Conservation (phyloP, 2,888 invertebrate species). For the Formica aserva region DNA sequence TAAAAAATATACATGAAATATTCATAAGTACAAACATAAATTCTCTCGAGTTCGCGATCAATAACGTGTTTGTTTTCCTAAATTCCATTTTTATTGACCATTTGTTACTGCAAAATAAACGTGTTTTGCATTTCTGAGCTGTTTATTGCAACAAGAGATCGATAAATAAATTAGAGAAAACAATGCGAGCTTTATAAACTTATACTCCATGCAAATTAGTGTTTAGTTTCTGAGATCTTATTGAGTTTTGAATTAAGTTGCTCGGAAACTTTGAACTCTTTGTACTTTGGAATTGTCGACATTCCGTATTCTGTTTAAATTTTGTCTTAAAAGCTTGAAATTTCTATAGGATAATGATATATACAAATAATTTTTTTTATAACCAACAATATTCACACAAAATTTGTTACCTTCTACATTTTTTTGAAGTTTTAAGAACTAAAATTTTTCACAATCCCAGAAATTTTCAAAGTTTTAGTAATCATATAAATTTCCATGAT, state of each 20-base stretch:
- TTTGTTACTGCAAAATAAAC: slow-evolving; percentile 32
- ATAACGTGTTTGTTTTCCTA: slow-evolving; percentile 35
- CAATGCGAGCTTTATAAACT: background rate
- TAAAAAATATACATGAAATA: slow-evolving; percentile 59
- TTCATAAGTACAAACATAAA: slow-evolving; percentile 61
- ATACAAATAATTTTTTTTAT: background rate
- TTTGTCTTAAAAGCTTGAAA: background rate
- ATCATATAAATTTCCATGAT: background rate
- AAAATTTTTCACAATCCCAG: background rate
- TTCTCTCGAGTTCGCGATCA: slow-evolving; percentile 38
- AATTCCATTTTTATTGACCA: slow-evolving; percentile 37
- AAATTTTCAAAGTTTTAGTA: background rate
- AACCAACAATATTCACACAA: background rate
- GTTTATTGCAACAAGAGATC: background rate
- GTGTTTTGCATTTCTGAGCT: background rate
- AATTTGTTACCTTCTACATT: background rate
- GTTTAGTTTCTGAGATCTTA: background rate
- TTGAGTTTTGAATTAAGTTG: background rate
- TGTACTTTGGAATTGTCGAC: background rate
- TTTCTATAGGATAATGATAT: background rate
- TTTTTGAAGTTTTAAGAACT: background rate
- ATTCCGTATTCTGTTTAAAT: background rate
- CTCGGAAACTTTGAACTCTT: background rate
- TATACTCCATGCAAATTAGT: background rate
- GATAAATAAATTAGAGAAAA: slow-evolving; percentile 2